Evolutionary conservation across 2,113 vertebrate genomes (phyloP).

Genomic region (Cariama cristata): DNA sequence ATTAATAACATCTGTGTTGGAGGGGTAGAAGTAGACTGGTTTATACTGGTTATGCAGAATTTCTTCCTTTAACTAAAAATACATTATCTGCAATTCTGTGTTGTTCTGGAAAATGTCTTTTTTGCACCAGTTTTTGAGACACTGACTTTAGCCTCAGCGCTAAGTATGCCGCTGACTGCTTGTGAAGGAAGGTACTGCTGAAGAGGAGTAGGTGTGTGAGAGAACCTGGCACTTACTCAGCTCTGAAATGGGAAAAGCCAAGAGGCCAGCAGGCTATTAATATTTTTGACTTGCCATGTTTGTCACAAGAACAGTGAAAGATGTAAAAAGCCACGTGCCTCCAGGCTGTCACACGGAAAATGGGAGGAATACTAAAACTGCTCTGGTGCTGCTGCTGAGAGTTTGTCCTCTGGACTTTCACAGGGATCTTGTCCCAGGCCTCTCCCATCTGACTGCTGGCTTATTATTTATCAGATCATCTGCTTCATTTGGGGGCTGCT

Average conservation of each 20-base stretch:
- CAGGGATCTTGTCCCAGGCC: background rate
- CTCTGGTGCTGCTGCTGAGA: background rate
- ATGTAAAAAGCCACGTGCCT: background rate
- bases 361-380: background rate
- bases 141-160: background rate
- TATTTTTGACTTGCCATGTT: conserved; percentile 30
- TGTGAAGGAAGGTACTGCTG: background rate
- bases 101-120: background rate
- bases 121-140: background rate
- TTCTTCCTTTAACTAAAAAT: background rate
- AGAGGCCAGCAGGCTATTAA: background rate
- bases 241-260: conserved; percentile 1
- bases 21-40: background rate
- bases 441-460: background rate
- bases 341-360: conserved; percentile 26
- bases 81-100: background rate
- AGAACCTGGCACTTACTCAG: background rate
- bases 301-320: conserved; percentile 9
- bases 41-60: background rate
- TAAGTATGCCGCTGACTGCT: background rate
- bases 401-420: background rate
- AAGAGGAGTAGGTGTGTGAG: background rate
- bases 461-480: background rate
- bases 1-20: background rate
- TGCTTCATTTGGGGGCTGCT: background rate